A percentile compares a stretch with the other conserved stretches of the same genome.
phyloP scores from a whole-genome alignment of 1,140 invertebrate genomes.

The Drosophila tani region DNA sequence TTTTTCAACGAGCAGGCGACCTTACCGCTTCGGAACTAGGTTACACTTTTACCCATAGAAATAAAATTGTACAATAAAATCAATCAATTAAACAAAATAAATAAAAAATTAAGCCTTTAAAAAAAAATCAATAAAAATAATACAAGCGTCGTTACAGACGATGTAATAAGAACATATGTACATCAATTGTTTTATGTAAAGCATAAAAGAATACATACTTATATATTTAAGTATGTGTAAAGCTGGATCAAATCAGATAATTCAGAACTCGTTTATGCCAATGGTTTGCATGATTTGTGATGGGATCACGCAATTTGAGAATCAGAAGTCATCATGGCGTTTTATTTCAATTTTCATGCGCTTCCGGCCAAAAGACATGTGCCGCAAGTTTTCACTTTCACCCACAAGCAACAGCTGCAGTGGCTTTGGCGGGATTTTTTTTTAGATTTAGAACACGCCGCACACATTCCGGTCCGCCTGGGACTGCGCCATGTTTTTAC shows the following conservation, averaged over 20 bases:
- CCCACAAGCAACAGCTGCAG: constrained; percentile 64
- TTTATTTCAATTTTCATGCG: constrained; percentile 63
- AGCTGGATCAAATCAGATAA: neutral
- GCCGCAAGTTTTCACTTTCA: constrained; percentile 63
- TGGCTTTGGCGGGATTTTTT: constrained; percentile 52
- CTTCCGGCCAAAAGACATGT: constrained; percentile 61
- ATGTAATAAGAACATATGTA: no score
- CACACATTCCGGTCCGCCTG: constrained; percentile 36
- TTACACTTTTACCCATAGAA: no score
- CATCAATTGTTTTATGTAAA: no score
- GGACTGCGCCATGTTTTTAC: constrained; percentile 44
- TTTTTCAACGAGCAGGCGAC: no score
- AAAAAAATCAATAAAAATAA: no score
- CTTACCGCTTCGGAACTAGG: no score
- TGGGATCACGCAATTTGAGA: constrained; percentile 7
- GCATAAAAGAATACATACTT: no score
- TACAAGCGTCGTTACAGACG: no score
- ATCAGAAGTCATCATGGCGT: constrained; percentile 31
- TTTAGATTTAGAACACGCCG: constrained; percentile 58
- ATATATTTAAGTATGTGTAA: no score
- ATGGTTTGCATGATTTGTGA: neutral
- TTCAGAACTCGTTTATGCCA: neutral
- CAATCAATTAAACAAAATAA: no score
- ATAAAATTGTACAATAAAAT: no score
- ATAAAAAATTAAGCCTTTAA: no score